Percentiles rank a stretch among this genome's conserved stretches.
Evolutionary conservation across 1,140 invertebrate genomes (phyloP).

Genomic region (Camponotus pennsylvanicus): DNA sequence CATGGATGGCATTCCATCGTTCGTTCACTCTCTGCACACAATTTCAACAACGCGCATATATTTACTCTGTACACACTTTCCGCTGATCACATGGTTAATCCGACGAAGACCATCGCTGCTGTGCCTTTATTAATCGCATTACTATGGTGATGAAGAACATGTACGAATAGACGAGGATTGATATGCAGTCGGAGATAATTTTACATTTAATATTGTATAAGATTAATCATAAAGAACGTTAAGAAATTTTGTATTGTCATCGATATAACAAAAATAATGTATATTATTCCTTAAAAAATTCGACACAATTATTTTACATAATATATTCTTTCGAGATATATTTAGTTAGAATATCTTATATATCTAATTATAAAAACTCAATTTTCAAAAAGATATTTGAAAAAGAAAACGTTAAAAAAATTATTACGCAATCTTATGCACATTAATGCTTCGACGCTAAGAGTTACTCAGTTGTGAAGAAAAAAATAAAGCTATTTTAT

Average conservation of each 20-base stretch:
- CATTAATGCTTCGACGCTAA: background rate
- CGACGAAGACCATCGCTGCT: constrained; percentile 56
- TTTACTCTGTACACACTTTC: constrained; percentile 56
- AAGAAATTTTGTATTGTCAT: background rate
- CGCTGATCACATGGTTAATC: constrained; percentile 44
- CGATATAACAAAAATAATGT: background rate
- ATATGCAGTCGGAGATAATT: background rate
- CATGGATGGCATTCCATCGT: constrained; percentile 45
- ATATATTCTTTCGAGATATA: background rate
- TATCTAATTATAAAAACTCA: background rate
- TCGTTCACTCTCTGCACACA: constrained; percentile 25
- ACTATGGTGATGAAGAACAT: constrained; percentile 27
- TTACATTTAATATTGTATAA: constrained; percentile 1
- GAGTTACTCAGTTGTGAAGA: background rate
- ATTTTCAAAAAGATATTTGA: background rate
- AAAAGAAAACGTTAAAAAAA: background rate
- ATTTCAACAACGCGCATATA: constrained; percentile 53
- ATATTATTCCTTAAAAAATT: background rate
- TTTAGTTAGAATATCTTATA: background rate
- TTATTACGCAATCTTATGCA: background rate
- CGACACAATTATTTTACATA: background rate
- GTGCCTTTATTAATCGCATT: constrained; percentile 70
- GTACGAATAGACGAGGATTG: background rate
- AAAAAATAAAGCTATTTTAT: background rate
- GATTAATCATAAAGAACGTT: background rate